A percentile compares a stretch with the other conserved stretches of the same genome.
Conservation (phyloP, 2,797 vertebrate species). For the Gephyroberyx darwinii region DNA sequence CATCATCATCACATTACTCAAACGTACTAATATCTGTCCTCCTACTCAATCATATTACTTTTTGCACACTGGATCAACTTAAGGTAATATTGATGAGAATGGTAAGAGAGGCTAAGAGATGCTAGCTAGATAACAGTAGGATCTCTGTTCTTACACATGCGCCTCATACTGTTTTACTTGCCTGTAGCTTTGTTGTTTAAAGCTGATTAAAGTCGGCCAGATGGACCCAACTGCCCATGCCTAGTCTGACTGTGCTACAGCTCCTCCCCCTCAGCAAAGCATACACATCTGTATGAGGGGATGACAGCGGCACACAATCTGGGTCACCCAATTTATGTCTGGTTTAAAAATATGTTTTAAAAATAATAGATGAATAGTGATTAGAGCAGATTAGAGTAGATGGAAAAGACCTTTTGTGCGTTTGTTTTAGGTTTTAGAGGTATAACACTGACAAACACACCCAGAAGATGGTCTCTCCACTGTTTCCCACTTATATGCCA, state of each 20-base stretch:
- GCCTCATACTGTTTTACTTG: constrained; percentile 43
- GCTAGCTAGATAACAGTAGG: constrained; percentile 10
- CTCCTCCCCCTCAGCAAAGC: constrained; percentile 40
- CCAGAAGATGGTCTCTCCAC: constrained; percentile 22
- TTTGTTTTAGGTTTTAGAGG: constrained; percentile 31
- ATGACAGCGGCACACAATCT: constrained; percentile 64
- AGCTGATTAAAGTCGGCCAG: constrained; percentile 79
- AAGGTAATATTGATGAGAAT: not conserved
- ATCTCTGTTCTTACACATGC: constrained; percentile 49
- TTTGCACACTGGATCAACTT: constrained; percentile 9
- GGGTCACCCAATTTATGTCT: constrained; percentile 62
- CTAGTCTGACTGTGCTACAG: constrained; percentile 38
- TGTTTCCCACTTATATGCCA: constrained; percentile 29
- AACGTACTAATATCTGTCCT: constrained; percentile 1
- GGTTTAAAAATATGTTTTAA: constrained; percentile 8
- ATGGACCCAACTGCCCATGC: constrained; percentile 65
- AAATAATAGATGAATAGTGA: constrained; percentile 12
- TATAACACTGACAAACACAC: constrained; percentile 12
- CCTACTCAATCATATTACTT: not conserved
- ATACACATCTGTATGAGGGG: constrained; percentile 68
- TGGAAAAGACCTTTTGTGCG: not conserved
- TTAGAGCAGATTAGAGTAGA: not conserved
- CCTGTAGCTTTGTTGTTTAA: constrained; percentile 64
- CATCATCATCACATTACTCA: constrained; percentile 21
- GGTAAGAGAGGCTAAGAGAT: not conserved